A percentile compares a stretch with the other conserved stretches of the same genome.
Evolutionary conservation across 2,888 invertebrate species (phyloP).

Genomic region (Aleiodes testaceus): DNA sequence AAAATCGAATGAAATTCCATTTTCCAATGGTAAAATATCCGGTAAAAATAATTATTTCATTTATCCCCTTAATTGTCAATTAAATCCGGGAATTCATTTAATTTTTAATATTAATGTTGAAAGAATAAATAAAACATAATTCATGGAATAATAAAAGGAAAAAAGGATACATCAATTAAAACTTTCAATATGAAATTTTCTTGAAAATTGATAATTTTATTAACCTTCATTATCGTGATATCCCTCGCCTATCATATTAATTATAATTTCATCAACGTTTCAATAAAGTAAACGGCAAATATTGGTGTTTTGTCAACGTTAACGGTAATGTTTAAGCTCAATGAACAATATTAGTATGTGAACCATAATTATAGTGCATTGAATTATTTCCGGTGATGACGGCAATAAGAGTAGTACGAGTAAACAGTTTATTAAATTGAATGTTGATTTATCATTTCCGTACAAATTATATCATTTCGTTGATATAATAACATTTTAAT

Average conservation of each 20-base stretch:
- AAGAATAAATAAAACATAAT: background rate
- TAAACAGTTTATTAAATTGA: constrained; percentile 26
- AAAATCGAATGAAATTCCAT: too few species aligned
- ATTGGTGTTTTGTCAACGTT: constrained; percentile 55
- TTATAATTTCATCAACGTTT: constrained; percentile 11
- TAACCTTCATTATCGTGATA: constrained; percentile 16
- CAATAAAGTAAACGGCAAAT: constrained; percentile 48
- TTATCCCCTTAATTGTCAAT: too few species aligned
- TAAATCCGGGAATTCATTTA: background rate
- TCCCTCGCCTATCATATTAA: background rate
- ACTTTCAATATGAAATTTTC: constrained; percentile 4
- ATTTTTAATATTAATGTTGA: background rate
- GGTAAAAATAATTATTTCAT: too few species aligned
- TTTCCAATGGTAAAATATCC: too few species aligned
- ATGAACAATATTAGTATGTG: constrained; percentile 61
- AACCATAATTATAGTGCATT: constrained; percentile 66
- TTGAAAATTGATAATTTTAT: constrained; percentile 21
- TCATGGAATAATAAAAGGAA: background rate
- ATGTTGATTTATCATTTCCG: constrained; percentile 22
- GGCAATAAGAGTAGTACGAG: background rate
- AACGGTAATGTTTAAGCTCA: constrained; percentile 60
- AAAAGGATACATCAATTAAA: too few species aligned
- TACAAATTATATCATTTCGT: constrained; percentile 8
- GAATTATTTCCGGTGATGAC: constrained; percentile 45
- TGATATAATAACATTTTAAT: background rate